These are phyloP conservation scores for Euglossa dilemma DNA, from an alignment of 1,140 invertebrate genomes.

Conservation along the genomic window DNA sequence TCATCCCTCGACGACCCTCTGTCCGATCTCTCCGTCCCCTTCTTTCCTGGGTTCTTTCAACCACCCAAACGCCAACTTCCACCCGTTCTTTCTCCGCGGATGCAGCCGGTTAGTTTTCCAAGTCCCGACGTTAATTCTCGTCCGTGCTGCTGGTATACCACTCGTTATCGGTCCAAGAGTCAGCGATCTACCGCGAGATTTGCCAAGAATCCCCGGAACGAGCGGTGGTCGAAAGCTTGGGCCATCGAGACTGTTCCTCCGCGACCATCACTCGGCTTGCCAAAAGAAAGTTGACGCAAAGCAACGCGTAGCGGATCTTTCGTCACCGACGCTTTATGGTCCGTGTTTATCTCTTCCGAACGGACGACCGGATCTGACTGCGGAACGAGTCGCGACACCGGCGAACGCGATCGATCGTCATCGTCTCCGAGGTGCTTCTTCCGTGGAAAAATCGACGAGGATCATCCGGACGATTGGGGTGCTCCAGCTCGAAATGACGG, in stretches of 20 bases:
- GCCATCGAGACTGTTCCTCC: not conserved
- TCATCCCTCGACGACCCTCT: not conserved
- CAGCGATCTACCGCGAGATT: too few relatives aligned
- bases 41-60: not conserved
- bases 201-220: not conserved
- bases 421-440: not conserved
- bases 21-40: not conserved
- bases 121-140: constrained; percentile 6
- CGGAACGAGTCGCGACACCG: not conserved
- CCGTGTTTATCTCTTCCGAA: constrained; percentile 26
- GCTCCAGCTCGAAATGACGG: not conserved
- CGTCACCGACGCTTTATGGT: not conserved
- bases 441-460: not conserved
- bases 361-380: not conserved
- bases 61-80: not conserved
- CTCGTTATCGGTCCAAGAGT: not conserved
- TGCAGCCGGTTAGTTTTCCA: not conserved
- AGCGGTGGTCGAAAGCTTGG: not conserved
- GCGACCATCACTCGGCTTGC: too few relatives aligned
- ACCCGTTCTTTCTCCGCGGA: not conserved
- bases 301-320: not conserved
- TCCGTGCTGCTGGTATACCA: not conserved
- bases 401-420: not conserved
- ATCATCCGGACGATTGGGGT: not conserved
- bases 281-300: not conserved